These are phyloP conservation scores for Drosophila neoperkinsi DNA, from an alignment of 2,888 invertebrate species.

Conservation along the genomic window DNA sequence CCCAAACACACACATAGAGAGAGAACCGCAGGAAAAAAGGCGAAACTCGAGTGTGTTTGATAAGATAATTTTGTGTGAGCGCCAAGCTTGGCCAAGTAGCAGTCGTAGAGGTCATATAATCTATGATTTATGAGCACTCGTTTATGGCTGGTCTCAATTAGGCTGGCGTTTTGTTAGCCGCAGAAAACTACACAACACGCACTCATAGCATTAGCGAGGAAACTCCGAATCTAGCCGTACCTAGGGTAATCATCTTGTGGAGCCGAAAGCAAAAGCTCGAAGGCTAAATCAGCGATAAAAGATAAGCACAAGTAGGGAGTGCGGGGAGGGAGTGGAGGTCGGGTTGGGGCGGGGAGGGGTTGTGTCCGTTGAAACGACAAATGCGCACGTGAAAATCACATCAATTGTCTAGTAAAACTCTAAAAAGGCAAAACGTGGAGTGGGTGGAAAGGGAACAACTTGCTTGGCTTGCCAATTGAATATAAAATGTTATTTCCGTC, in stretches of 20 bases:
- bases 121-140: constrained; percentile 73
- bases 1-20: not conserved
- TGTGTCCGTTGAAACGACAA: constrained; percentile 51
- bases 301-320: constrained; percentile 55
- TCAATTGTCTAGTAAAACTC: constrained; percentile 72
- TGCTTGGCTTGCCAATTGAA: constrained; percentile 68
- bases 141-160: constrained; percentile 76
- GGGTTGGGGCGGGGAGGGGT: accelerated
- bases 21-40: not conserved
- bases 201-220: constrained; percentile 64
- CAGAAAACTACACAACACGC: constrained; percentile 69
- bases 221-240: constrained; percentile 9
- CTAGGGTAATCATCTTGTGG: constrained; percentile 51
- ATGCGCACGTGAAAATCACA: constrained; percentile 80
- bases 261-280: constrained; percentile 45
- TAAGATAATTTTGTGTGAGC: constrained; percentile 43
- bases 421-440: constrained; percentile 40
- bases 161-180: constrained; percentile 73
- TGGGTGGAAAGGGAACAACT: constrained; percentile 19
- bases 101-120: constrained; percentile 41
- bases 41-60: constrained; percentile 16
- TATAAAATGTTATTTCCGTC: constrained; percentile 77
- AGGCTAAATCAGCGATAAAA: constrained; percentile 77
- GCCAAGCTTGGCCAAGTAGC: constrained; percentile 6
- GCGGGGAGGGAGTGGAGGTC: not conserved